Base-by-base conservation (phyloP, 2,113 vertebrate species). In the Chloropsis cyanopogon region DNA sequence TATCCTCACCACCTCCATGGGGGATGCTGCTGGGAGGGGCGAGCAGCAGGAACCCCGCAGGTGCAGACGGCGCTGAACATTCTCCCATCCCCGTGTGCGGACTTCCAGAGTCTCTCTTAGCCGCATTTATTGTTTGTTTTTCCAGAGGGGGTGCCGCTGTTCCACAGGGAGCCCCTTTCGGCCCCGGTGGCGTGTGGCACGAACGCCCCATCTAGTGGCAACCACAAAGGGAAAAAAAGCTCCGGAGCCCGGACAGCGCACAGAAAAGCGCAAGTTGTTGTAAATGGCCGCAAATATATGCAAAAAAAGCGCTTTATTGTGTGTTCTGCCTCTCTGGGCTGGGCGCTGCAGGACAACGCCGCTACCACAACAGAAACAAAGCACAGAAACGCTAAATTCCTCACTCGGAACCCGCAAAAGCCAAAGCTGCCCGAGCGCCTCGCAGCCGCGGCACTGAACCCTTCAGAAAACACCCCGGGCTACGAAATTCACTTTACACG, bases 151-250 rank as follows among this genome's bases (percentile, higher is more conserved):
- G 7, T 2, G n/a, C 33, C 11, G 56, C 37, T 3, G 0, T 18
- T 8, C 2, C 47, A 0, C 29, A 0, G 0, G 50, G 23, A 16
- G 16, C 31, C 44, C 9, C 3, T 4, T 1, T 2, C 25, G 39
- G n/a, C n/a, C 42, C 33, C 0, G 6, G 2, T 0, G 68, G 18
- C 15, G 1, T 0, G 6, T 6, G 76, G 88, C 57, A n/a, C 83
- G 1, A 11, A 33, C 2, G 3, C 94, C n/a, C 95, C 95, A 82
- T 24, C 96, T 95, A 65, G 89, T 6, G 95, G 94, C 86, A 23
- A 1, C 9, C 49, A 2, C 46, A 0, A 0, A 10, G 57, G 86
- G 61, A n/a, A 52, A 37, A 37, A 37, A 12, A 13, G 46, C 73
- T 11, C 8, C 3, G 25, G 12, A n/a, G 50, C n/a, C 31, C 10